Conservation (phyloP, 2,113 vertebrate species). For the Erythrocercus mccallii region DNA sequence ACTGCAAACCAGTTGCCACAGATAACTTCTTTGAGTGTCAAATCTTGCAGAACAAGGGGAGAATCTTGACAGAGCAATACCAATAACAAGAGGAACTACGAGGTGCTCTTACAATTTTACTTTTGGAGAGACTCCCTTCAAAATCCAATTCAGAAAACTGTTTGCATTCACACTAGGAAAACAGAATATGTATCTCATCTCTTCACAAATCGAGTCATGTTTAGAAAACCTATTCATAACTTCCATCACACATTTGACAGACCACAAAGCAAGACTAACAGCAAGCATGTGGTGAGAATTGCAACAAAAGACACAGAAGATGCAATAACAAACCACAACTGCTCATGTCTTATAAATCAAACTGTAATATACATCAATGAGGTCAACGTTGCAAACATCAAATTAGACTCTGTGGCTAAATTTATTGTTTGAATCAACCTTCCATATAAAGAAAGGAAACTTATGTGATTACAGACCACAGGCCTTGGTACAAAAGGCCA, state of each 20-base stretch:
- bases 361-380: not conserved
- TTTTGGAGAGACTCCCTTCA: not conserved
- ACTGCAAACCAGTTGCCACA: not conserved
- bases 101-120: not conserved
- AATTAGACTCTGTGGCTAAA: not conserved
- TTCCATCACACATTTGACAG: conserved; percentile 45
- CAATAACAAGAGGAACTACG: not conserved
- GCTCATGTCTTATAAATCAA: not conserved
- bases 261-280: conserved; percentile 40
- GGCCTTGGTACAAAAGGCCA: not conserved
- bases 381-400: not conserved
- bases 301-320: conserved; percentile 18
- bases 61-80: not conserved
- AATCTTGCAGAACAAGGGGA: not conserved
- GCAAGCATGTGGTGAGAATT: conserved; percentile 35
- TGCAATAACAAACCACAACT: not conserved
- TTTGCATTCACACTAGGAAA: not conserved
- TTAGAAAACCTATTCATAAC: conserved; percentile 50
- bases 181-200: not conserved
- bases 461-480: not conserved
- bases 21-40: not conserved
- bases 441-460: not conserved
- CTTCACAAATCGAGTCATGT: conserved; percentile 40
- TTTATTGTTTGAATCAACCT: not conserved
- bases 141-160: not conserved